Evolutionary conservation across 2,113 vertebrate genomes (phyloP), one percentile per base, ranked within the genome.

Genomic region (Otis tarda): DNA sequence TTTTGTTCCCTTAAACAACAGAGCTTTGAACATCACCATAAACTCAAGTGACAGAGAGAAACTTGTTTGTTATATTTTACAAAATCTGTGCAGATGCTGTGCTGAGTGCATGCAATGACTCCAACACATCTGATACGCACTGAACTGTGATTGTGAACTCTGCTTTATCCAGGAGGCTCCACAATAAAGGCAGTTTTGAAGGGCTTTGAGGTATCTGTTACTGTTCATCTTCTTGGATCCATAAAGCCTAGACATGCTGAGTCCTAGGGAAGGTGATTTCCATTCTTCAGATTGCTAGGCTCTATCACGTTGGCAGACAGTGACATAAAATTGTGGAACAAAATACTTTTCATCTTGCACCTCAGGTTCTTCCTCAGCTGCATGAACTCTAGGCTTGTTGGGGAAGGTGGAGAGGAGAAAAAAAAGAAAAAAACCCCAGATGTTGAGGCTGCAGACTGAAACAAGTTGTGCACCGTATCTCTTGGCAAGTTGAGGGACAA

Each of bases 311-410:
- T 70, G 64, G 24, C 60, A 78, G 69, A 84, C 91, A 68, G 47
- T n/a, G 70, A 71, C n/a, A 49, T 19, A 35, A 59, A 33, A 63
- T 8, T 89, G 52, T n/a, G 25, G 63, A 87, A 75, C 10, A 23
- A 13, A 45, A 5, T 6, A 9, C 0, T 0, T 52, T 84, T 68
- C 3, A 5, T 41, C 45, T 22, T 60, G 5, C 6, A 47, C 68
- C 57, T 79, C 53, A 19, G 2, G 37, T 69, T 89, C 16, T 60
- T 69, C 57, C 21, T 87, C 37, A 60, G 55, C 50, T 80, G 23
- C 14, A 8, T 55, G 30, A 61, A 41, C 41, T 91, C 43, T 37
- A 31, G 14, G 20, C 12, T 5, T 73, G 14, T 23, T 57, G 21
- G 53, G 31, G 37, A 91, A 84, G 22, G 19, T 64, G 25, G 9